Evolutionary conservation across 2,888 invertebrate species (phyloP).

Genomic region (Nomada lathburiana): DNA sequence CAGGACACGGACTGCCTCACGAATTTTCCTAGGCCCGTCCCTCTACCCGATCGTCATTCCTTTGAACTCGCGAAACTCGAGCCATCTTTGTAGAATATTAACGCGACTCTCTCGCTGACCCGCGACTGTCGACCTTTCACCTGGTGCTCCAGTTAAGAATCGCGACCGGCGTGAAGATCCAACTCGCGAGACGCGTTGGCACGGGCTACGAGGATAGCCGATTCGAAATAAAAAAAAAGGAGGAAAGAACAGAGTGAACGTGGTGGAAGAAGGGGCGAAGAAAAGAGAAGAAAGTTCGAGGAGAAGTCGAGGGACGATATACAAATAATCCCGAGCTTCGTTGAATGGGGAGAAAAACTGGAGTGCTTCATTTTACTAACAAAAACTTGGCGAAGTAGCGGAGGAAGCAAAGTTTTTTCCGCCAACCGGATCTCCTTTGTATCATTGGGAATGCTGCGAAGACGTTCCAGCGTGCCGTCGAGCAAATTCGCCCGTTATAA

Average conservation of each 20-base stretch:
- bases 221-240: not conserved
- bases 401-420: conserved; percentile 67
- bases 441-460: conserved; percentile 53
- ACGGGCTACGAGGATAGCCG: not conserved
- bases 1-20: conserved; percentile 6
- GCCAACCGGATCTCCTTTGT: conserved; percentile 62
- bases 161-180: conserved; percentile 40
- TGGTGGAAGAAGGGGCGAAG: not conserved
- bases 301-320: conserved; percentile 29
- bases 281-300: not conserved
- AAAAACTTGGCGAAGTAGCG: conserved; percentile 68
- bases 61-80: conserved; percentile 51
- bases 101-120: conserved; percentile 47
- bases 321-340: conserved; percentile 54
- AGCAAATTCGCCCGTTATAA: conserved; percentile 50
- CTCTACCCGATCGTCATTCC: conserved; percentile 39
- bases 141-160: conserved; percentile 57
- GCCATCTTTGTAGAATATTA: conserved; percentile 62
- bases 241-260: not conserved
- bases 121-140: conserved; percentile 56
- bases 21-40: conserved; percentile 23
- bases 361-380: conserved; percentile 70
- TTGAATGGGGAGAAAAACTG: conserved; percentile 46
- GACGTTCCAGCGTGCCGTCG: conserved; percentile 32
- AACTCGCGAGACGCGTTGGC: not conserved